Evolutionary conservation across 1,140 invertebrate genomes (phyloP), one percentile per base, ranked within the genome.

Genomic region (Doryteuthis pealeii): DNA sequence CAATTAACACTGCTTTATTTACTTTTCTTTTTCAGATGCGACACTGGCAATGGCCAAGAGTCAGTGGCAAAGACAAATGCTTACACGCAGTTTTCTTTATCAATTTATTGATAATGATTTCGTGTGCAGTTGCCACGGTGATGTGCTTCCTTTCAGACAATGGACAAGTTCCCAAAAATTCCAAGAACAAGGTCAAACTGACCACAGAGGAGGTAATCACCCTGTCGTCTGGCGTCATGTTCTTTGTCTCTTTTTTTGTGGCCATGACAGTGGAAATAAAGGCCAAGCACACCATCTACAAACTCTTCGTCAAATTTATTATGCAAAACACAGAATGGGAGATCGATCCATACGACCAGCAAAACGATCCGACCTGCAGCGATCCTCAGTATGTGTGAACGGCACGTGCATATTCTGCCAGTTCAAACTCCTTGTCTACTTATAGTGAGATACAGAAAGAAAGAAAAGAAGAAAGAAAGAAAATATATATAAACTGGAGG

Each of bases 231-330:
- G 90, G 90, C 0, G 89, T 91, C 8, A 80, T 89, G 33, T 91
- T 91, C 80, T 91, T 91, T 79, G 84, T 90, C 28, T 89, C 90
- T 12, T 91, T 91, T 76, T 91, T 91, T 80, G 83, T 90, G 12
- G 89, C 90, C 49, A 91, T 91, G 88, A 90, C 90, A 75, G 90
- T 90, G 30, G 89, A 91, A 80, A 89, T 90, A 28, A 91, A 90
- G 77, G 90, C 90, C 22, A 82, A 85, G 43, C 85, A 89, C 76
- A 90, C 90, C 1, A 76, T 90, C 22, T 90, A 90, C 77, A 84
- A 89, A 73, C 82, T 90, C 14, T 83, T 88, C 75, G 80, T 86
- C 67, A 87, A 88, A 72, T 90, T 90, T 78, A 78, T 90, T 45
- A 86, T 85, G 72, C 84, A 90, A 40, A 90, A 90, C 76, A 90